Evolutionary conservation across 1,140 invertebrate species (phyloP).

Genomic region (Drosophila simulans): DNA sequence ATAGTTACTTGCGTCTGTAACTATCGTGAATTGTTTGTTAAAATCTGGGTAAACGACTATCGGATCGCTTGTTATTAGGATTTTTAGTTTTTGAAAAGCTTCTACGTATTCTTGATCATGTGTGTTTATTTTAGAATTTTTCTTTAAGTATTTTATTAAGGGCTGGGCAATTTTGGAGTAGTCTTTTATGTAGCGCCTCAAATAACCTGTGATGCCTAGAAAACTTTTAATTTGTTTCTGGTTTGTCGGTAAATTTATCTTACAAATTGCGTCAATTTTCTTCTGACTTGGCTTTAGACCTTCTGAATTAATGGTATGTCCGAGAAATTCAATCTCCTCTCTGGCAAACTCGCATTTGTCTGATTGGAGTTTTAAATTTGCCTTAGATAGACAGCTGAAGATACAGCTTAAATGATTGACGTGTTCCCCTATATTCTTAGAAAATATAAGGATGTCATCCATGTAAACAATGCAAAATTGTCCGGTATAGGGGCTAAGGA

Average conservation of each 20-base stretch:
- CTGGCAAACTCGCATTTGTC: constrained; percentile 4
- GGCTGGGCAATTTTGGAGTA: no score
- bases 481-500: no score
- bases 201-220: no score
- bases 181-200: no score
- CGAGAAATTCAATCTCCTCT: not conserved
- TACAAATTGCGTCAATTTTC: no score
- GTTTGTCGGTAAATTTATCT: no score
- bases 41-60: constrained; percentile 22
- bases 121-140: constrained; percentile 16
- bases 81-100: constrained; percentile 8
- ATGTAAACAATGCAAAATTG: no score
- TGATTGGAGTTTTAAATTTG: constrained; percentile 1
- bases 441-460: constrained; percentile 49
- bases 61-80: constrained; percentile 1
- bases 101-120: constrained; percentile 4
- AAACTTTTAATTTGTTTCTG: no score
- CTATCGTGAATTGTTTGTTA: constrained; percentile 17
- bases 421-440: constrained; percentile 58
- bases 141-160: no score
- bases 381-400: constrained; percentile 15
- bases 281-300: no score
- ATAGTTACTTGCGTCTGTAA: constrained; percentile 32
- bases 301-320: no score
- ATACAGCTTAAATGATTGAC: constrained; percentile 21